phyloP scores from a whole-genome alignment of 1,140 invertebrate genomes.

The Pachypsylla venusta region DNA sequence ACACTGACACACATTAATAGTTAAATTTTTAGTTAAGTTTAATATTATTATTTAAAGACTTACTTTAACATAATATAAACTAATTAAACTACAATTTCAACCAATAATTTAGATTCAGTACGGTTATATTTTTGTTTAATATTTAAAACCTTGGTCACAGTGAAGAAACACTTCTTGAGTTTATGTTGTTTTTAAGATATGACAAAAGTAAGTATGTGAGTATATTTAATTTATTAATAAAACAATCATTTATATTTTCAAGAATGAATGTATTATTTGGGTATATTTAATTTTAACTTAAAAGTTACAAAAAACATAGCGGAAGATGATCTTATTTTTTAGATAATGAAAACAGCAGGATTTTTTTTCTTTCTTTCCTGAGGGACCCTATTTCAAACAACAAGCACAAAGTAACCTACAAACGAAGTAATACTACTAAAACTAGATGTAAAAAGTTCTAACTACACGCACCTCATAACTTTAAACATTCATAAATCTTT shows the following conservation, averaged over 20 bases:
- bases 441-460: not conserved
- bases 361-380: too few species aligned
- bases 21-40: too few species aligned
- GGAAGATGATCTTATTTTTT: too few species aligned
- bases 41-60: too few species aligned
- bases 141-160: conserved; percentile 8
- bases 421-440: not conserved
- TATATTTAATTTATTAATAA: not conserved
- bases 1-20: too few species aligned
- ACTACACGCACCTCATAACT: conserved; percentile 7
- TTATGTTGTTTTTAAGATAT: not conserved
- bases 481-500: conserved; percentile 1
- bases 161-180: not conserved
- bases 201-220: not conserved
- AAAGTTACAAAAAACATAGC: not conserved
- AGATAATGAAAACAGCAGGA: too few species aligned
- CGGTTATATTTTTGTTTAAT: not conserved
- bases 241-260: not conserved
- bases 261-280: not conserved
- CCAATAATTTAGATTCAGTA: not conserved
- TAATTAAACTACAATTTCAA: not conserved
- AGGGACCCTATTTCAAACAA: too few species aligned
- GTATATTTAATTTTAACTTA: too few species aligned
- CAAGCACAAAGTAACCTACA: conserved; percentile 2
- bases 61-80: conserved; percentile 6